Evolutionary conservation across 1,140 invertebrate species (phyloP).

Genomic region (Drosophila ficusphila): DNA sequence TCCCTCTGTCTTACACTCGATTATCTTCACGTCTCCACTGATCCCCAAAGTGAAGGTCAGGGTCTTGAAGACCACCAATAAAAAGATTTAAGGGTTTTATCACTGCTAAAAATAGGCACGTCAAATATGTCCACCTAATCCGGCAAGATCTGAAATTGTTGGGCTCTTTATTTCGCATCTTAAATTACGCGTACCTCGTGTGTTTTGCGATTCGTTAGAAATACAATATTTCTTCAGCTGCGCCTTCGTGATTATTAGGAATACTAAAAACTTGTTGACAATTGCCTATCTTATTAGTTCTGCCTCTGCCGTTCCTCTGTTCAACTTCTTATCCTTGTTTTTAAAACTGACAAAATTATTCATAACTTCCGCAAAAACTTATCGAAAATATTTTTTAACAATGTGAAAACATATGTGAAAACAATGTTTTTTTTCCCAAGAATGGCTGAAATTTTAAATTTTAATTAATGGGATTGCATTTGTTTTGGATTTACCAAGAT

Average conservation of each 20-base stretch:
- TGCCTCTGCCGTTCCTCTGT: too few relatives aligned
- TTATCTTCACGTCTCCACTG: neutral
- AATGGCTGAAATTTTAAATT: too few relatives aligned
- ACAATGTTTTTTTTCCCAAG: too few relatives aligned
- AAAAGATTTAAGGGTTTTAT: neutral
- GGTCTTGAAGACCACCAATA: neutral
- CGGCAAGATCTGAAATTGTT: neutral
- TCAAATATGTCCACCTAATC: neutral
- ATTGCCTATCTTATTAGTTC: too few relatives aligned
- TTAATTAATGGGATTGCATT: neutral
- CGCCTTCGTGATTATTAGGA: neutral
- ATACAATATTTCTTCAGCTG: neutral
- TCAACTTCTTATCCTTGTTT: too few relatives aligned
- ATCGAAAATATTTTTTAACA: too few relatives aligned
- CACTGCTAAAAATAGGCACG: neutral
- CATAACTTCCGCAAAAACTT: too few relatives aligned
- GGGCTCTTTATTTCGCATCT: neutral
- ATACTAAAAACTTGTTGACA: too few relatives aligned
- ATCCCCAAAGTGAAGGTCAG: neutral
- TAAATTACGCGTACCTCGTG: neutral
- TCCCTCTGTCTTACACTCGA: neutral
- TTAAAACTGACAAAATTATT: too few relatives aligned
- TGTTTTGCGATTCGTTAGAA: neutral
- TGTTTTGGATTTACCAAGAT: neutral
- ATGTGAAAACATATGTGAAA: too few relatives aligned